Evolutionary conservation across 92 coral and sea anemone genomes (phyloP).

Genomic region (Nematostella vectensis): DNA sequence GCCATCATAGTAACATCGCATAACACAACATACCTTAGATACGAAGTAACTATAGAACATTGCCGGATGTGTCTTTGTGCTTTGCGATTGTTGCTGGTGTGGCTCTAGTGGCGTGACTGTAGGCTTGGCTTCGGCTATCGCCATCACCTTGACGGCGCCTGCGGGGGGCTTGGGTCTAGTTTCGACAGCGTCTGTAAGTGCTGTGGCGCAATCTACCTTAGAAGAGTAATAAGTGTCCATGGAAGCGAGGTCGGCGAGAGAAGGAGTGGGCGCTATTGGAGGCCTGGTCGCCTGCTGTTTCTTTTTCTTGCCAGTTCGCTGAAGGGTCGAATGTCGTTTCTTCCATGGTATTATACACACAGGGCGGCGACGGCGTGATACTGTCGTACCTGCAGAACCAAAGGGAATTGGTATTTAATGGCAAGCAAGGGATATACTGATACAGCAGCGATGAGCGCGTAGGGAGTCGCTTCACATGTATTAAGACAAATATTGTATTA

Average conservation of each 20-base stretch:
- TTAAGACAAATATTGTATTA: no score
- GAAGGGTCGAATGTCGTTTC: slow-evolving; percentile 28
- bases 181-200: slow-evolving; percentile 37
- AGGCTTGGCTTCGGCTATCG: slow-evolving; percentile 28
- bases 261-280: slow-evolving; percentile 7
- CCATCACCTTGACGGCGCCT: background rate
- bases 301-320: slow-evolving; percentile 20
- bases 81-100: slow-evolving; percentile 8
- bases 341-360: slow-evolving; percentile 73
- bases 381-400: no score
- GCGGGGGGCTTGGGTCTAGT: slow-evolving; percentile 11
- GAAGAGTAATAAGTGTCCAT: slow-evolving; percentile 26
- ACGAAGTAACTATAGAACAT: slow-evolving; percentile 58
- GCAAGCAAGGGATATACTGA: no score
- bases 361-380: slow-evolving; percentile 43
- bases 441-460: no score
- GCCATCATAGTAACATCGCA: no score
- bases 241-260: slow-evolving; percentile 6
- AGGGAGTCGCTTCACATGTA: no score
- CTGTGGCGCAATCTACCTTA: slow-evolving; percentile 46
- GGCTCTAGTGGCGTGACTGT: slow-evolving; percentile 17
- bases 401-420: no score
- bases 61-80: slow-evolving; percentile 59
- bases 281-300: slow-evolving; percentile 13
- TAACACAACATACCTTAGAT: slow-evolving; percentile 41